Evolutionary conservation across 2,888 invertebrate species (phyloP).

Genomic region (Himalopsyche anomala): DNA sequence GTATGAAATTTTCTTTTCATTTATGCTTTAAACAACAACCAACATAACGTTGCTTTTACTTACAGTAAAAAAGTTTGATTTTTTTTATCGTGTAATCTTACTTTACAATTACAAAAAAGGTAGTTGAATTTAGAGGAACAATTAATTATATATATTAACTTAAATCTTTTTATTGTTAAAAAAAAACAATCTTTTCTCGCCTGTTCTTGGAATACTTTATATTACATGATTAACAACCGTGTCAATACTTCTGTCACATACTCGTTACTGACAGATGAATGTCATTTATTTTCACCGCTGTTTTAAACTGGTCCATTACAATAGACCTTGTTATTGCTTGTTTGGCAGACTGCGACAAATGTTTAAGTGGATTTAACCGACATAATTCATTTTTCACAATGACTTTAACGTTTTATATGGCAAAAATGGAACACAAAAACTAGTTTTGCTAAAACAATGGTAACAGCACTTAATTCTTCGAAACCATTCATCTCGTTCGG

Average conservation of each 20-base stretch:
- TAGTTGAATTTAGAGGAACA: too few species aligned
- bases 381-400: not conserved
- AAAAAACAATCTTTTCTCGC: too few species aligned
- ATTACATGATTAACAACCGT: not conserved
- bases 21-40: too few species aligned
- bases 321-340: not conserved
- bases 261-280: not conserved
- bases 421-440: conserved; percentile 17
- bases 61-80: too few species aligned
- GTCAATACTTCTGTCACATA: not conserved
- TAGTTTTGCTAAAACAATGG: not conserved
- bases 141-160: too few species aligned
- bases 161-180: too few species aligned
- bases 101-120: too few species aligned
- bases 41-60: too few species aligned
- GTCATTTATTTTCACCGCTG: not conserved
- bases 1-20: not conserved
- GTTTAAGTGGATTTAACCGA: not conserved
- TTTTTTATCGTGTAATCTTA: too few species aligned
- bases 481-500: not conserved
- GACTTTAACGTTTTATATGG: not conserved
- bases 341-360: not conserved
- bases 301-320: not conserved
- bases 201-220: not conserved
- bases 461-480: conserved; percentile 5